Evolutionary conservation across 2,797 vertebrate genomes (phyloP).

Genomic region (Poecile montanus): DNA sequence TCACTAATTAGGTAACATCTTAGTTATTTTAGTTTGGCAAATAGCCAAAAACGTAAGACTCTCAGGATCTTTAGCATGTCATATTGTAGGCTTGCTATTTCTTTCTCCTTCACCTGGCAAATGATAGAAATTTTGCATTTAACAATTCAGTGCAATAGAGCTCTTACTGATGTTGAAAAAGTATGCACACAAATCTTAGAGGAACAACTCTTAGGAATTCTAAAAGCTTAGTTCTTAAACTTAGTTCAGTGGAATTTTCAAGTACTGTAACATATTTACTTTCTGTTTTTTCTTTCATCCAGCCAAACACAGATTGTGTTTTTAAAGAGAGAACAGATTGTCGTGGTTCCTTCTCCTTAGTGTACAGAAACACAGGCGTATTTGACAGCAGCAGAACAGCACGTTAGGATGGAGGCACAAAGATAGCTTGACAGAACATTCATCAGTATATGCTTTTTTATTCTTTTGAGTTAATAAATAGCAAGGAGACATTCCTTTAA

Average conservation of each 20-base stretch:
- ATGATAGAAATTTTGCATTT: not conserved
- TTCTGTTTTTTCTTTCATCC: conserved; percentile 65
- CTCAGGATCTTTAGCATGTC: not conserved
- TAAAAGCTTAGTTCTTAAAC: not conserved
- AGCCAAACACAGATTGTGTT: conserved; percentile 76
- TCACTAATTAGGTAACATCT: not conserved
- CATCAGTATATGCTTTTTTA: not conserved
- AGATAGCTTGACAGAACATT: not conserved
- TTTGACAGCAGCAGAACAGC: conserved; percentile 41
- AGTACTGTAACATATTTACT: conserved; percentile 68
- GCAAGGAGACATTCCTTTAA: not conserved
- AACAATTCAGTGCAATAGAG: not conserved
- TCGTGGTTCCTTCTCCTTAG: conserved; percentile 40
- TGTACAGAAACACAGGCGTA: conserved; percentile 59
- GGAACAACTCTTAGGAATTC: not conserved
- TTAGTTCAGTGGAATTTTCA: conserved; percentile 61
- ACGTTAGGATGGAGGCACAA: not conserved
- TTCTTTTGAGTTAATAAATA: not conserved
- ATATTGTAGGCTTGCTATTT: not conserved
- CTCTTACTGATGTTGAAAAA: not conserved
- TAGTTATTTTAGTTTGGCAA: not conserved
- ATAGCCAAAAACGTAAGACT: not conserved
- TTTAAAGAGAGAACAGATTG: conserved; percentile 70
- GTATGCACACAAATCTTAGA: not conserved
- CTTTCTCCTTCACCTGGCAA: not conserved